Evolutionary conservation across 2,888 invertebrate species (phyloP), one percentile per base, ranked within the genome.

Genomic region (Acronicta aceris): DNA sequence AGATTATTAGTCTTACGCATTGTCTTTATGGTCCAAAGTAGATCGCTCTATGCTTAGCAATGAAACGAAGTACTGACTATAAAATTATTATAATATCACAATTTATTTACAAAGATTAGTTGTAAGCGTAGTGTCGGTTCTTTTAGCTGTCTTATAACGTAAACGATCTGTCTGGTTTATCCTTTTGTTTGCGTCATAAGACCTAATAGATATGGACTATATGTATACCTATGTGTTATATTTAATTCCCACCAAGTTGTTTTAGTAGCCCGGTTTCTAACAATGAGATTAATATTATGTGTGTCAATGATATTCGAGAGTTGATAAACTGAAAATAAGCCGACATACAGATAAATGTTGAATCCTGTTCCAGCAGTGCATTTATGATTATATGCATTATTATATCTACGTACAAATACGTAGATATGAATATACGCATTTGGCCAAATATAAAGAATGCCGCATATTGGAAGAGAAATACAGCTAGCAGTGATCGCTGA

Each of bases 61-160:
- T 41, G 15, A 41, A 21, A 49, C 36, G 38, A 4, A 16, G 27
- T 21, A 47, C 41, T 25, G 38, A 46, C 25, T 64, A n/a, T 10
- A 50, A 61, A 40, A 46, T 40, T 30, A 48, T 47, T 30, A 21
- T 21, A 21, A 2, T 51, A 56, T 59, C 55, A 71, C 65, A 63
- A 54, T 63, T 50, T 57, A 53, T 71, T 71, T 61, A 69, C 79
- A 81, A 81, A 81, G 77, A 77, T 50, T 82, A 81, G 68, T 68
- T 66, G 30, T 78, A 79, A 73, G 77, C 48, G 45, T 66, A 60
- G 1, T 48, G 43, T 56, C n/a, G 13, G n/a, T 38, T 38, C n/a
- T 38, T 36, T 38, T 38, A 38, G 38, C 8, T 38, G n/a, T 38
- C 38, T 38, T 38, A 38, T 38, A n/a, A 38, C n/a, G 38, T 6